These are phyloP conservation scores for Coptodon bakossiorum DNA, from an alignment of 2,113 vertebrate genomes.

Conservation along the genomic window DNA sequence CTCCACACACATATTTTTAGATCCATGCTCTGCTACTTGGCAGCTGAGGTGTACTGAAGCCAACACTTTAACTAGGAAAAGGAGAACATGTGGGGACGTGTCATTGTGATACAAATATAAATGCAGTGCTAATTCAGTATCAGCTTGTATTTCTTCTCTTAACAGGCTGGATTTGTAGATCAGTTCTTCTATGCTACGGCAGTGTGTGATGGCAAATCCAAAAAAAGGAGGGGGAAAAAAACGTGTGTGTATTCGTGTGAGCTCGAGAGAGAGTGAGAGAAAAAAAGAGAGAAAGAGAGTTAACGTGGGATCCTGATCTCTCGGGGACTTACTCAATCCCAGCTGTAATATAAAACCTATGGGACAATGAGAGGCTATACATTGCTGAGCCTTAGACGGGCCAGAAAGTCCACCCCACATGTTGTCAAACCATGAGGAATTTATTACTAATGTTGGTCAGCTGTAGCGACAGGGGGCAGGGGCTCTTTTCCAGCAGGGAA, in stretches of 20 bases:
- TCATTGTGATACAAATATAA: conserved; percentile 30
- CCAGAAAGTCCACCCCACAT: conserved; percentile 62
- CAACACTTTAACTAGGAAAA: conserved; percentile 17
- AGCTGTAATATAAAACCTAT: conserved; percentile 71
- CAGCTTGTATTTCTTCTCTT: conserved; percentile 52
- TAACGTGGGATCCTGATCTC: conserved; percentile 51
- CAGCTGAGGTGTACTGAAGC: conserved; percentile 8
- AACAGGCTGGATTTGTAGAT: conserved; percentile 51
- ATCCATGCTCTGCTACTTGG: not conserved
- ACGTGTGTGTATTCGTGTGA: not conserved
- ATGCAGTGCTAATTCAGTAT: conserved; percentile 21
- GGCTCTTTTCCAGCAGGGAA: conserved; percentile 29
- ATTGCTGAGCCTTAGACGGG: conserved; percentile 30
- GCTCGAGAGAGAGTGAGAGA: not conserved
- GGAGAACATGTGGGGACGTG: conserved; percentile 32
- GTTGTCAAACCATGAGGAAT: conserved; percentile 74
- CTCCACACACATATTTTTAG: not conserved
- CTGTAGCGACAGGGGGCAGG: conserved; percentile 47
- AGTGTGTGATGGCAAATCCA: conserved; percentile 32
- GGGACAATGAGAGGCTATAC: conserved; percentile 50
- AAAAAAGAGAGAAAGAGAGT: not conserved
- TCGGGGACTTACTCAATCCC: conserved; percentile 50
- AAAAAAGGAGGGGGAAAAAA: not conserved
- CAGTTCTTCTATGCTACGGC: not conserved
- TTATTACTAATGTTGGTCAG: conserved; percentile 77